These are phyloP conservation scores for Odocoileus hemionus DNA, from an alignment of 2,113 vertebrate genomes.

Conservation along the genomic window DNA sequence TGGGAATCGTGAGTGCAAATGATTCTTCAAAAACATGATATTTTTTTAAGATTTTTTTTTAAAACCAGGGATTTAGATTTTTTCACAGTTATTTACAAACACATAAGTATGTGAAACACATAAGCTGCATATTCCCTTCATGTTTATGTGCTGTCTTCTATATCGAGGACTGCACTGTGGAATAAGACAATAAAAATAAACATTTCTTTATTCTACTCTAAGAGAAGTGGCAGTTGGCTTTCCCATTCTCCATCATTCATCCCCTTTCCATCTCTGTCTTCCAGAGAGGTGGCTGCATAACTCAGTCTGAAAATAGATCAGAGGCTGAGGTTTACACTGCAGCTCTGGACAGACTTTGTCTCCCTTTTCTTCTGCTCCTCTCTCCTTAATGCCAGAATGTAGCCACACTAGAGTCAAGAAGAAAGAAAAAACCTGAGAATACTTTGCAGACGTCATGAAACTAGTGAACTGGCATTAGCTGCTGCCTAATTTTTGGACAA, in stretches of 20 bases:
- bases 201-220: not conserved
- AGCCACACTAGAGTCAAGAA: too few species aligned
- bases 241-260: not conserved
- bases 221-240: not conserved
- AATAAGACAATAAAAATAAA: not conserved
- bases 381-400: not conserved
- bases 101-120: not conserved
- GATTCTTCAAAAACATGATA: not conserved
- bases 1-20: not conserved
- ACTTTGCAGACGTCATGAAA: not conserved
- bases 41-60: not conserved
- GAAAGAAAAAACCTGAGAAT: not conserved
- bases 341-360: not conserved
- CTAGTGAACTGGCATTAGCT: too few species aligned
- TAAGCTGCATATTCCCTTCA: not conserved
- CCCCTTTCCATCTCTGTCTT: not conserved
- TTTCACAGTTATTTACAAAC: not conserved
- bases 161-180: not conserved
- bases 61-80: not conserved
- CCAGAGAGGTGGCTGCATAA: not conserved
- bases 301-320: not conserved
- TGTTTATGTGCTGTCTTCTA: not conserved
- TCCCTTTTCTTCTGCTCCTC: not conserved
- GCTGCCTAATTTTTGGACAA: not conserved
- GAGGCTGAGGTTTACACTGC: accelerated